Base-by-base conservation (phyloP, 1,140 invertebrate species). In the Apis dorsata region DNA sequence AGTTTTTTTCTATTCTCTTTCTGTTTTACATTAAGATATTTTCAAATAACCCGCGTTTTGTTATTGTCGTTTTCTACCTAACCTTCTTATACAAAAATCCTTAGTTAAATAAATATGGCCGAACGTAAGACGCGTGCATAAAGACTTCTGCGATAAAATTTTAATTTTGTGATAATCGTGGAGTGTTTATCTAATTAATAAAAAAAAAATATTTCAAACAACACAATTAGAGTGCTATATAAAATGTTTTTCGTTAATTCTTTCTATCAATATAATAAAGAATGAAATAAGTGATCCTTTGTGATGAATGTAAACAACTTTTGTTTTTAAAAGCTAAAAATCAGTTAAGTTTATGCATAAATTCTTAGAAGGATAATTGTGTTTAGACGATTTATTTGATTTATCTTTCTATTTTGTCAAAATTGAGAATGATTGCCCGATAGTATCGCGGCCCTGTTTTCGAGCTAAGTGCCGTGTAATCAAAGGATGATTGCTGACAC, bases 401-500 rank as follows among this genome's bases (percentile, higher is more conserved):
- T 34, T 60, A 44, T 72, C n/a, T 24, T 65, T 21, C 28, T 66
- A 63, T 83, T 80, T 74, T 59, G 70, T 79, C 84, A 79, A 79
- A 83, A 60, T 72, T 55, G 81, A 69, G 55, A 77, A 81, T 66
- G 84, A 90, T 91, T 84, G 90, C 55, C 70, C 79, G 79, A 79
- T 86, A 83, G 66, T 76, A 73, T 83, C 74, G 82, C 75, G 77
- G 84, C 74, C 85, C 85, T 90, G 84, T 85, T 91, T 88, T 86
- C 78, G 83, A 85, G 89, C 79, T 92, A 93, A 92, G 85, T 83
- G 86, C 79, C 74, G 89, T 85, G 84, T 91, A 93, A 93, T 92
- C 90, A 93, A 92, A 88, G 78, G 85, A 87, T 86, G 90, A 93
- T 92, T 92, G 89, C 87, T 81, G 83, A 66, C 79, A 92, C 91